These are phyloP conservation scores for Crossaster papposus DNA, from an alignment of 53 echinoderm and acorn worm species.

Conservation along the genomic window DNA sequence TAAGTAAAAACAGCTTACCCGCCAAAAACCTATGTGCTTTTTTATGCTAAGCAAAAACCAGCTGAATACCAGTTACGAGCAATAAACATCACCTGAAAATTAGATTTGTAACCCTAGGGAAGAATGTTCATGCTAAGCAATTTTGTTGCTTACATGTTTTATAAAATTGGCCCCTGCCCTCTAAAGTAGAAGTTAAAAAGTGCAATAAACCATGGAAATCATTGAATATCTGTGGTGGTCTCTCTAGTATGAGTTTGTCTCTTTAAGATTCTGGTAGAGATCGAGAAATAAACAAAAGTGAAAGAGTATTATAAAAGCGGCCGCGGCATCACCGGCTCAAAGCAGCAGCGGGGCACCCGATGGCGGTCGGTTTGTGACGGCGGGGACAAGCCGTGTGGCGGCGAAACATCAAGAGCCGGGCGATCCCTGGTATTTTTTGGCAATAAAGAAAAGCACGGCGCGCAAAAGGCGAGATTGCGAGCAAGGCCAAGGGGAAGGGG, in stretches of 20 bases:
- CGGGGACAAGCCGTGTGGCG: constrained; percentile 40
- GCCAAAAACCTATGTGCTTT: too few species aligned
- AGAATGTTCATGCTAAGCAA: too few species aligned
- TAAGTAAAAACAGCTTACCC: too few species aligned
- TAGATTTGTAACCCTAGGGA: too few species aligned
- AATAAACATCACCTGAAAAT: too few species aligned
- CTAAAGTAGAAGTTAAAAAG: too few species aligned
- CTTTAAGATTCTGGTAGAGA: neutral
- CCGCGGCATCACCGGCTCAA: constrained; percentile 51
- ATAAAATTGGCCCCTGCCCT: too few species aligned
- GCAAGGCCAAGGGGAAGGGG: neutral
- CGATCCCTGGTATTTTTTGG: constrained; percentile 51
- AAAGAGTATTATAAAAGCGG: constrained; percentile 1
- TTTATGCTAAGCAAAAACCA: too few species aligned
- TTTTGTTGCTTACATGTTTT: too few species aligned
- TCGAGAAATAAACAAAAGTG: neutral
- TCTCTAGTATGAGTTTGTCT: too few species aligned
- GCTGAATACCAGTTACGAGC: too few species aligned
- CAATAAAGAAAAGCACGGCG: neutral
- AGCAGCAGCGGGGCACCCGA: constrained; percentile 48
- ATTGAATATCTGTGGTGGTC: neutral
- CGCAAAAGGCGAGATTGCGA: neutral
- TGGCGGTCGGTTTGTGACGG: constrained; percentile 41
- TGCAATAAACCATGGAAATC: too few species aligned
- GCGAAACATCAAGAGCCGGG: constrained; percentile 44